Evolutionary conservation across 2,113 vertebrate genomes (phyloP).

Genomic region (Sylvicapra grimmia): DNA sequence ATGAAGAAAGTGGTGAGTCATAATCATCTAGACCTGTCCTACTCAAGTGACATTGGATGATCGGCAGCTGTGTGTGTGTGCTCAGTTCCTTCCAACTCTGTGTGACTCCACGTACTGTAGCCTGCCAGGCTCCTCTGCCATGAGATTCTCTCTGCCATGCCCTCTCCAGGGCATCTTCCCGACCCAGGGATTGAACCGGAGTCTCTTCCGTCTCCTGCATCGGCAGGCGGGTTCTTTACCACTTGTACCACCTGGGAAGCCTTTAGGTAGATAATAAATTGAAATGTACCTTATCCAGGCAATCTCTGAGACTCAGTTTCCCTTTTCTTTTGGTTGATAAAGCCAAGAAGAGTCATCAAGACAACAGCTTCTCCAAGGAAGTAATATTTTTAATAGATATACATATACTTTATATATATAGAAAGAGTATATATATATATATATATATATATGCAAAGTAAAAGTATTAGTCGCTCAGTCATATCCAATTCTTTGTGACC

Average conservation of each 20-base stretch:
- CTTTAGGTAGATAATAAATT: not conserved
- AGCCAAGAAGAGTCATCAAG: not conserved
- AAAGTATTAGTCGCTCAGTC: not conserved
- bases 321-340: not conserved
- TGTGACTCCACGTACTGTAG: not conserved
- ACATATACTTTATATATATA: not conserved
- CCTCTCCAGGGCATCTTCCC: not conserved
- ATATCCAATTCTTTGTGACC: not conserved
- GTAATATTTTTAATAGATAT: not conserved
- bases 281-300: not conserved
- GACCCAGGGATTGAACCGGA: not conserved
- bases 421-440: not conserved
- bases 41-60: not conserved
- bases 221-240: not conserved
- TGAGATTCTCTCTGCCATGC: not conserved
- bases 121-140: not conserved
- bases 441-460: not conserved
- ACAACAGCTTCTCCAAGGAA: not conserved
- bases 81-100: not conserved
- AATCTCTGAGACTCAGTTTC: not conserved
- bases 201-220: not conserved
- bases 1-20: not conserved
- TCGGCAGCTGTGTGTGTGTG: not conserved
- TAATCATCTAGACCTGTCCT: not conserved
- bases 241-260: not conserved